Percentiles rank a stretch among this genome's conserved stretches.
Evolutionary conservation across 2,888 invertebrate species (phyloP).

Genomic region (Lamellibrachia columna): DNA sequence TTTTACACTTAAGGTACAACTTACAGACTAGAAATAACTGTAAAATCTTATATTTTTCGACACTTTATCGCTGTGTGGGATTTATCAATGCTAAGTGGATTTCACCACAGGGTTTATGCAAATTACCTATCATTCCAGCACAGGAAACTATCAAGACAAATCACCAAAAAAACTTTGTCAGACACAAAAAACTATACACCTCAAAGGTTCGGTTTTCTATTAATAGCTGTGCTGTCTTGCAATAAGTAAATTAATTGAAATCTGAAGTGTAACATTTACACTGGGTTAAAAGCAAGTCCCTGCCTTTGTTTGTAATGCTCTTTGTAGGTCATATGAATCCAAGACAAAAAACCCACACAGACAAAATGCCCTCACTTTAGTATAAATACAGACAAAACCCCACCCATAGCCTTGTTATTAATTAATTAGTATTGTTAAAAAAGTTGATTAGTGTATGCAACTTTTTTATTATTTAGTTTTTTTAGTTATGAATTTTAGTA

Average conservation of each 20-base stretch:
- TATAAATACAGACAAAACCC: not conserved
- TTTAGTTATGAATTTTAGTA: not conserved
- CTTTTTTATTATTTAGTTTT: not conserved
- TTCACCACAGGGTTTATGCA: slow-evolving; percentile 1
- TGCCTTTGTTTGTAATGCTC: not conserved
- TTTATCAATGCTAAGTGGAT: not conserved
- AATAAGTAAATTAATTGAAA: not conserved
- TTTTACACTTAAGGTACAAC: not conserved
- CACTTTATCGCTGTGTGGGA: not conserved
- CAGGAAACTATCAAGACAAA: not conserved
- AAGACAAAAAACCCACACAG: not conserved
- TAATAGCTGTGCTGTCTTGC: slow-evolving; percentile 1
- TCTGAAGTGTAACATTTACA: not conserved
- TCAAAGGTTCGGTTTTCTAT: slow-evolving; percentile 1
- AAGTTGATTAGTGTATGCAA: not conserved
- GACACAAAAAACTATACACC: not conserved
- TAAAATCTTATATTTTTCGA: not conserved
- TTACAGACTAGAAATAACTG: not conserved
- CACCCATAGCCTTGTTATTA: too few relatives aligned
- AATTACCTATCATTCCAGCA: not conserved
- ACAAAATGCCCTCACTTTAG: not conserved
- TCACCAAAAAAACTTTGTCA: not conserved
- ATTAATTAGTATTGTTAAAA: not conserved
- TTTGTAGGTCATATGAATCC: not conserved
- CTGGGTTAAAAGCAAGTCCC: not conserved